Evolutionary conservation across 1,140 invertebrate genomes (phyloP).

Genomic region (Mamestra configurata): DNA sequence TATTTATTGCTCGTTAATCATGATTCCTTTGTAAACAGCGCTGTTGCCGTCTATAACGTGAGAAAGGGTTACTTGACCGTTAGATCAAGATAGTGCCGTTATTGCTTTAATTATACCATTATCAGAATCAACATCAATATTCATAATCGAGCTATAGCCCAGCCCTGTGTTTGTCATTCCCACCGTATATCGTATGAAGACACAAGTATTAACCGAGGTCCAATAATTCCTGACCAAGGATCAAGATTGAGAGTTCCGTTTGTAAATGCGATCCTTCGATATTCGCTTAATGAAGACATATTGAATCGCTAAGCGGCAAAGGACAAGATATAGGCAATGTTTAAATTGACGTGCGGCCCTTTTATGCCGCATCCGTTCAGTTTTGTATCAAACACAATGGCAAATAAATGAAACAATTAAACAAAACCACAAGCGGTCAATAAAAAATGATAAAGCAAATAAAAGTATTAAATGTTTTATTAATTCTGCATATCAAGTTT

Average conservation of each 20-base stretch:
- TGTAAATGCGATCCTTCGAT: slow-evolving; percentile 83
- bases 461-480: slow-evolving; percentile 27
- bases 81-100: slow-evolving; percentile 9
- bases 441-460: slow-evolving; percentile 28
- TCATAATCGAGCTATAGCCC: neutral
- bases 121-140: neutral
- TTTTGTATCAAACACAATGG: slow-evolving; percentile 65
- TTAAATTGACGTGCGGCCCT: slow-evolving; percentile 84
- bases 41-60: neutral
- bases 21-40: slow-evolving; percentile 17
- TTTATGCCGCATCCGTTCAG: slow-evolving; percentile 78
- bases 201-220: slow-evolving; percentile 28
- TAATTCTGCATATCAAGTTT: slow-evolving; percentile 16
- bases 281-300: slow-evolving; percentile 86
- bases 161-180: slow-evolving; percentile 8
- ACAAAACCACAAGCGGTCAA: slow-evolving; percentile 35
- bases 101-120: slow-evolving; percentile 10
- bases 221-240: slow-evolving; percentile 68
- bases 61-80: slow-evolving; percentile 34
- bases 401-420: slow-evolving; percentile 62
- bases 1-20: slow-evolving; percentile 38
- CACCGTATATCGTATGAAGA: slow-evolving; percentile 37
- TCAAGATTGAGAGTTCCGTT: slow-evolving; percentile 81
- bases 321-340: slow-evolving; percentile 83
- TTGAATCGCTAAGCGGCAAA: slow-evolving; percentile 84